Evolutionary conservation across 2,888 invertebrate species (phyloP).

Genomic region (Priocnemis perturbator): DNA sequence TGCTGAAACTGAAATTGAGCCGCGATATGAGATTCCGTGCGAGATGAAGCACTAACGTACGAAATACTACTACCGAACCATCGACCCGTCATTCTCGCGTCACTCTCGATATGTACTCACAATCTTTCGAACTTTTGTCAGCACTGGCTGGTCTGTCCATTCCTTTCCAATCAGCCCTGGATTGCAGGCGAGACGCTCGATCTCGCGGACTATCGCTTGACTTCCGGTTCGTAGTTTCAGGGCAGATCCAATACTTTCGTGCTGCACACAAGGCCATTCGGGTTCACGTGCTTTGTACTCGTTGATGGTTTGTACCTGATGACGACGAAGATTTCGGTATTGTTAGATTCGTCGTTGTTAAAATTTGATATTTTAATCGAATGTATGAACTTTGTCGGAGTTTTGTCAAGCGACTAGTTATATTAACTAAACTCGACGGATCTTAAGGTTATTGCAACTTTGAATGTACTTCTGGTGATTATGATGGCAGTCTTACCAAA

Average conservation of each 20-base stretch:
- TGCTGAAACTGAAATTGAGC: conserved; percentile 59
- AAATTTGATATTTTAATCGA: too few species aligned
- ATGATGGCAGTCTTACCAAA: conserved; percentile 39
- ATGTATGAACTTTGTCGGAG: too few species aligned
- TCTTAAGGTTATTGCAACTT: too few species aligned
- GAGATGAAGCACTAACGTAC: neutral
- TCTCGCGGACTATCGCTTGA: conserved; percentile 71
- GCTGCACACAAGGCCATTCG: conserved; percentile 77
- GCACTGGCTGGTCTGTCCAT: conserved; percentile 72
- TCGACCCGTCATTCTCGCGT: neutral
- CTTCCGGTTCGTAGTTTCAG: conserved; percentile 67
- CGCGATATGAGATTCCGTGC: neutral
- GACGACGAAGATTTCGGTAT: conserved; percentile 5
- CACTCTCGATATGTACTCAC: too few species aligned
- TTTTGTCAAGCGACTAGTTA: too few species aligned
- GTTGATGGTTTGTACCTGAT: conserved; percentile 72
- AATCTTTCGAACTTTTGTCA: conserved; percentile 52
- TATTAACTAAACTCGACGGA: too few species aligned
- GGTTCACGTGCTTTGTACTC: conserved; percentile 73
- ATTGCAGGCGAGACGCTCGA: conserved; percentile 77
- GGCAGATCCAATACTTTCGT: conserved; percentile 71
- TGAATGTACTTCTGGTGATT: neutral
- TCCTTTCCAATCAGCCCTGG: conserved; percentile 73
- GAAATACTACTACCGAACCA: too few species aligned
- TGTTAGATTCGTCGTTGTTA: neutral